Evolutionary conservation across 1,140 invertebrate species (phyloP).

Genomic region (Scaptomyza montana): DNA sequence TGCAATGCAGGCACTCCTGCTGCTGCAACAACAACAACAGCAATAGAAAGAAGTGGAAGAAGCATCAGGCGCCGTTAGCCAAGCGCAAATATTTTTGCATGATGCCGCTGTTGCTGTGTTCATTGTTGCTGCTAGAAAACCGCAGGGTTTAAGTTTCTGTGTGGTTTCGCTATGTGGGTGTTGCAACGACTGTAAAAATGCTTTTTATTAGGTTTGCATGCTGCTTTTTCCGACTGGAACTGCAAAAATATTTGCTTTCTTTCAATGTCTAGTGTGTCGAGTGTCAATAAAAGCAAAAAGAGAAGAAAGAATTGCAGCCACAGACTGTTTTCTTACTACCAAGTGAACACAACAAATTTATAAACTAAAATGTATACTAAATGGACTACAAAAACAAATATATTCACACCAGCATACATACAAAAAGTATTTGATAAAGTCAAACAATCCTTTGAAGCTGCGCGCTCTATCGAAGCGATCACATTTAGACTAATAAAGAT

Average conservation of each 20-base stretch:
- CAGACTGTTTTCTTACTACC: neutral
- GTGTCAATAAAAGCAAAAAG: slow-evolving; percentile 59
- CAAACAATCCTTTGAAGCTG: slow-evolving; percentile 51
- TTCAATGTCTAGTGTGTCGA: slow-evolving; percentile 61
- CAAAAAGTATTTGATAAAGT: neutral
- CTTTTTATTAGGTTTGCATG: slow-evolving; percentile 59
- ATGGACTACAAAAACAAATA: neutral
- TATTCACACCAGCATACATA: neutral
- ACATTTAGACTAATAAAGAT: slow-evolving; percentile 28
- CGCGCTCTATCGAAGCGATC: slow-evolving; percentile 52
- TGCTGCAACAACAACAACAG: slow-evolving; percentile 30
- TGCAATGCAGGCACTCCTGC: slow-evolving; percentile 2
- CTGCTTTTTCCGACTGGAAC: slow-evolving; percentile 29
- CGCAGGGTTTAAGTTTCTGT: slow-evolving; percentile 18
- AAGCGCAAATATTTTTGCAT: slow-evolving; percentile 73
- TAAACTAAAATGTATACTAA: slow-evolving; percentile 35
- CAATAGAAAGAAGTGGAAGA: neutral
- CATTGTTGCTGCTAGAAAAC: slow-evolving; percentile 35
- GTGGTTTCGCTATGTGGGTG: neutral
- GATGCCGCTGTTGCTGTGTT: slow-evolving; percentile 34
- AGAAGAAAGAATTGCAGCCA: neutral
- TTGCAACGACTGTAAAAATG: slow-evolving; percentile 17
- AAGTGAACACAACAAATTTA: slow-evolving; percentile 46
- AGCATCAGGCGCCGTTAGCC: slow-evolving; percentile 25
- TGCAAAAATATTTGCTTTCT: slow-evolving; percentile 69